These are phyloP conservation scores for Tachysurus fulvidraco DNA, from an alignment of 2,113 vertebrate genomes.

Conservation along the genomic window DNA sequence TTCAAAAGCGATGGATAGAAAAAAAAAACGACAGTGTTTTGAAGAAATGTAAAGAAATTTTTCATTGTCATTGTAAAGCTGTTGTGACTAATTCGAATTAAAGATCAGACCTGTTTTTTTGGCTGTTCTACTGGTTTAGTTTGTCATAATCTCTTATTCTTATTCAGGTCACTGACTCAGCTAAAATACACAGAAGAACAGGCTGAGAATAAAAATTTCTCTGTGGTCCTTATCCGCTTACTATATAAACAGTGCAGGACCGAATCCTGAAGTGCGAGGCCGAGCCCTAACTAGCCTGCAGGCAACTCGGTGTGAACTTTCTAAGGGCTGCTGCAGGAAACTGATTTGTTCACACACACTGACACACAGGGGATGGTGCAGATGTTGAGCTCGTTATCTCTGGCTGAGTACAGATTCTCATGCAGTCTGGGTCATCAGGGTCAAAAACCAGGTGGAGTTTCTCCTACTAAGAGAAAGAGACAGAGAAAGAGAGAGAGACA, in stretches of 20 bases:
- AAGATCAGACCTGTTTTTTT: not conserved
- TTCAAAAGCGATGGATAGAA: too few relatives aligned
- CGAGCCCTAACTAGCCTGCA: not conserved
- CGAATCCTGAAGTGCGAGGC: not conserved
- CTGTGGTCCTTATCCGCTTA: not conserved
- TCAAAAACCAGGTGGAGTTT: not conserved
- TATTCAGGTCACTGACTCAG: not conserved
- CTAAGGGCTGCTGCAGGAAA: not conserved
- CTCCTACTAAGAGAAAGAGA: not conserved
- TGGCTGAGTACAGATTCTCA: not conserved
- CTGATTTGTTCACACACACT: not conserved
- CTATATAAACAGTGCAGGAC: not conserved
- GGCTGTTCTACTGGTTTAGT: not conserved
- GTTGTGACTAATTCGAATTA: not conserved
- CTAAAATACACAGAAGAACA: not conserved
- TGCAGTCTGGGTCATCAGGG: not conserved
- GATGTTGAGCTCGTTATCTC: constrained; percentile 3
- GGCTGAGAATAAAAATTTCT: not conserved
- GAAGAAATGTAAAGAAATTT: too few relatives aligned
- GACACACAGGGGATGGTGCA: not conserved
- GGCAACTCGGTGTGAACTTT: not conserved
- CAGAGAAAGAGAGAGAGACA: not conserved
- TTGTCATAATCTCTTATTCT: not conserved
- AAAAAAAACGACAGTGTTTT: too few relatives aligned
- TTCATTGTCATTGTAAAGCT: not conserved